phyloP scores from a whole-genome alignment of 2,113 vertebrate genomes.

The Percina caprodes region DNA sequence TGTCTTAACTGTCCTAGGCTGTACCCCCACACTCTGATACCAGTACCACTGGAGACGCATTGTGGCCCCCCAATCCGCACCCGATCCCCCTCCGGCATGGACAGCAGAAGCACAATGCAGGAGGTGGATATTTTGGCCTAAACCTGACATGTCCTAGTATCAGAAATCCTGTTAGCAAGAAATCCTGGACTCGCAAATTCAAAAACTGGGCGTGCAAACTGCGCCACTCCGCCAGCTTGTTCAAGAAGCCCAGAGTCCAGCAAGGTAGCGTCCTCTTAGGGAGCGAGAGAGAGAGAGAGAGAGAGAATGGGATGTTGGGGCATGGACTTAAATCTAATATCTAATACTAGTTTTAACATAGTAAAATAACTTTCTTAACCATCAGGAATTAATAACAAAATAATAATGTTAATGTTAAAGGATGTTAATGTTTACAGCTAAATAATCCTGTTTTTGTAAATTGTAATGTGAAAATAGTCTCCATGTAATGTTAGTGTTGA shows the following conservation, averaged over 20 bases:
- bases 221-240: constrained; percentile 94
- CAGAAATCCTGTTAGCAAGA: constrained; percentile 98
- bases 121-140: constrained; percentile 99
- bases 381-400: constrained; percentile 45
- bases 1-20: constrained; percentile 85
- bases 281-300: constrained; percentile 51
- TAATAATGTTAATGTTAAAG: constrained; percentile 45
- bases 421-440: constrained; percentile 50
- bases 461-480: constrained; percentile 52
- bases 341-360: constrained; percentile 78
- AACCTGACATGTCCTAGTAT: constrained; percentile 98
- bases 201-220: constrained; percentile 97
- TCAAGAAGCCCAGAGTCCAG: constrained; percentile 93
- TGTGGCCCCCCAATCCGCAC: constrained; percentile 81
- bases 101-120: constrained; percentile 91
- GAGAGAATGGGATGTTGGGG: constrained; percentile 78
- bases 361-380: constrained; percentile 69
- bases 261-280: constrained; percentile 93
- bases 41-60: constrained; percentile 86
- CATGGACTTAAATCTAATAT: constrained; percentile 77
- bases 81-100: constrained; percentile 85
- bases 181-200: constrained; percentile 96
- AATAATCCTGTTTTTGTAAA: constrained; percentile 54
- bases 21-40: constrained; percentile 84
- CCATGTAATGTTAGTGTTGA: constrained; percentile 57